Percentiles rank a stretch among this genome's conserved stretches.
phyloP scores from a whole-genome alignment of 1,140 invertebrate genomes.

The Saxidomus purpurata region DNA sequence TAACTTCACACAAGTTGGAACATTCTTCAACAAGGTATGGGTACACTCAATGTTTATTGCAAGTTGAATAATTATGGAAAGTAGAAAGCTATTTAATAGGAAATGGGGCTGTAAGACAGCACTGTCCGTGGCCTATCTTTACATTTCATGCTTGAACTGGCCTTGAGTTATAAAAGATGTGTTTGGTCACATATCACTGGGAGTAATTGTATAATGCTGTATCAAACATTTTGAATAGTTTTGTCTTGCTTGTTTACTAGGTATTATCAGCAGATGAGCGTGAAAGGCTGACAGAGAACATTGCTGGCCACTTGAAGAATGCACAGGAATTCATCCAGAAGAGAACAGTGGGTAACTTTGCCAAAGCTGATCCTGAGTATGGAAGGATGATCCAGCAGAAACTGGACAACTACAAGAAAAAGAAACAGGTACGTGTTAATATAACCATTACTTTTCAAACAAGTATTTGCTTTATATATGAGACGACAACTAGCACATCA shows the following conservation, averaged over 20 bases:
- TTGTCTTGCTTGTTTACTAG: conserved; percentile 85
- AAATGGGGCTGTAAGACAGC: too few relatives aligned
- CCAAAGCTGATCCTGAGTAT: conserved; percentile 86
- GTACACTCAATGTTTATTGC: background rate
- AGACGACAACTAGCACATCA: too few relatives aligned
- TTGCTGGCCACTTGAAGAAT: conserved; percentile 92
- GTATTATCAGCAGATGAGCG: conserved; percentile 92
- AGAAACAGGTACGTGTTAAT: conserved; percentile 29
- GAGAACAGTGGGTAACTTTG: conserved; percentile 86
- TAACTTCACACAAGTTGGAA: conserved; percentile 94
- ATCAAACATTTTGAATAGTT: too few relatives aligned
- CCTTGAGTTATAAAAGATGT: too few relatives aligned
- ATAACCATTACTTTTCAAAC: too few relatives aligned
- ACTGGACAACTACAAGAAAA: conserved; percentile 72
- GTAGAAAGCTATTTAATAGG: too few relatives aligned
- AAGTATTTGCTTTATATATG: too few relatives aligned
- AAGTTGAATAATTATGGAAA: too few relatives aligned
- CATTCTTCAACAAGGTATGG: conserved; percentile 92
- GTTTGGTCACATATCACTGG: too few relatives aligned
- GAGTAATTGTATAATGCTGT: too few relatives aligned
- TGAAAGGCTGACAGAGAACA: conserved; percentile 92
- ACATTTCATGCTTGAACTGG: too few relatives aligned
- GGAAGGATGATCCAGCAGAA: conserved; percentile 83
- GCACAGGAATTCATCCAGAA: conserved; percentile 95
- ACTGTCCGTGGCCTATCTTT: too few relatives aligned